A percentile compares a stretch with the other conserved stretches of the same genome.
phyloP scores from a whole-genome alignment of 2,113 vertebrate genomes.

The Callorhinus ursinus region DNA sequence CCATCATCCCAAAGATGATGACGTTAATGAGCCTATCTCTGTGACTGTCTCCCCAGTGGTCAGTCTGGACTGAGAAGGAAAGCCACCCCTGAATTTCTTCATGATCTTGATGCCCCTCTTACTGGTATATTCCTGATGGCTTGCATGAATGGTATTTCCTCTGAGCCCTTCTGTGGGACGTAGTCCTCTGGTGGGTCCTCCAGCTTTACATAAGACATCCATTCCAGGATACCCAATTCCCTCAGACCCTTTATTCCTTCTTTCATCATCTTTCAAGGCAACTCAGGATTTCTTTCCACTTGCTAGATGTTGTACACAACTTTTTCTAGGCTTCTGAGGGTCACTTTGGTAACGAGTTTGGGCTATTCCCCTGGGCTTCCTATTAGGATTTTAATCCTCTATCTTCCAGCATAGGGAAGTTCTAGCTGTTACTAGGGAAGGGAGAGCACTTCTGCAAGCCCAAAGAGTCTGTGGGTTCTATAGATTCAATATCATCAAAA shows the following conservation, averaged over 20 bases:
- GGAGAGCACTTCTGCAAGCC: not conserved
- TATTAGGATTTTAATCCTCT: not conserved
- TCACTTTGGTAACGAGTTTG: not conserved
- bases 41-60: not conserved
- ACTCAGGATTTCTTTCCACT: slow-evolving; percentile 1
- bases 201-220: not conserved
- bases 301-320: not conserved
- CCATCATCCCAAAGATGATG: not conserved
- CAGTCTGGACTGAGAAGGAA: not conserved
- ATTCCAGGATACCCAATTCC: not conserved
- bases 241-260: not conserved
- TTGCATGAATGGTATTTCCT: not conserved
- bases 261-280: not conserved
- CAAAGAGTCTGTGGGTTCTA: not conserved
- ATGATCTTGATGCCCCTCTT: not conserved
- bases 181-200: not conserved
- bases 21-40: not conserved
- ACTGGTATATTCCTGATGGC: not conserved
- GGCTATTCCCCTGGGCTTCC: not conserved
- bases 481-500: not conserved
- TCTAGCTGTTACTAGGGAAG: not conserved
- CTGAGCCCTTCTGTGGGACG: not conserved
- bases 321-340: not conserved
- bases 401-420: not conserved
- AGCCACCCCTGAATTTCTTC: not conserved